Base-by-base conservation (phyloP, 30 jellyfish, hydroid and myxozoan genomes). In the Morbakka virulenta region DNA sequence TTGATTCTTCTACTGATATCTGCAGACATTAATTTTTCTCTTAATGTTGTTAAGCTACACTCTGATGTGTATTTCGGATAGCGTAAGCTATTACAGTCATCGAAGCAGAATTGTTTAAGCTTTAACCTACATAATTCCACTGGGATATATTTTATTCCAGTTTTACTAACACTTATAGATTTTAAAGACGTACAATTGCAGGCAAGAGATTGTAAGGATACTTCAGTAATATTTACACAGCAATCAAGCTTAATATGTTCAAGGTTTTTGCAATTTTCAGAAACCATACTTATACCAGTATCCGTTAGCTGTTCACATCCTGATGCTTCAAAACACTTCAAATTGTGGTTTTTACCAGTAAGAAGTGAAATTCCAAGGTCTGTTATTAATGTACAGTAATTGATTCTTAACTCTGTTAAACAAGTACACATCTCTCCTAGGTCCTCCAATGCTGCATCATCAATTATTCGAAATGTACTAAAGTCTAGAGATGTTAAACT, bases 281-380 rank as follows among this genome's bases (percentile, higher is more conserved):
- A 87, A 1, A 91, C 85, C 3, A 85, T 89, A n/a, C 69, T 68
- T 0, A 81, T 51, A 2, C 95, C 86, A 34, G 70, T 86, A 68
- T 91, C 98, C 32, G 95, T 79, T 65, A 91, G 33, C 23, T 65
- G 87, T 65, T 84, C 95, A 35, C 93, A 85, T 64, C 96, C 96
- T 25, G 86, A 83, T 20, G 85, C 83, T 80, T 91, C 96, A 13
- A 91, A 78, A 21, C 72, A 86, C 28, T 79, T 85, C 17, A 91
- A 34, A 74, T 65, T 79, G 4, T 72, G 71, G 23, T 92, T 80
- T 32, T 71, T 77, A 27, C 85, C 50, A 27, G 80, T 75, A 20
- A 91, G 71, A 0, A 82, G 77, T 4, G 64, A 67, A 9, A 91
- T 84, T 26, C 96, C 98, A 14, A 62, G 77, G 47, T 91, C 95